Evolutionary conservation across 2,113 vertebrate genomes (phyloP).

Genomic region (Chunga burmeisteri): DNA sequence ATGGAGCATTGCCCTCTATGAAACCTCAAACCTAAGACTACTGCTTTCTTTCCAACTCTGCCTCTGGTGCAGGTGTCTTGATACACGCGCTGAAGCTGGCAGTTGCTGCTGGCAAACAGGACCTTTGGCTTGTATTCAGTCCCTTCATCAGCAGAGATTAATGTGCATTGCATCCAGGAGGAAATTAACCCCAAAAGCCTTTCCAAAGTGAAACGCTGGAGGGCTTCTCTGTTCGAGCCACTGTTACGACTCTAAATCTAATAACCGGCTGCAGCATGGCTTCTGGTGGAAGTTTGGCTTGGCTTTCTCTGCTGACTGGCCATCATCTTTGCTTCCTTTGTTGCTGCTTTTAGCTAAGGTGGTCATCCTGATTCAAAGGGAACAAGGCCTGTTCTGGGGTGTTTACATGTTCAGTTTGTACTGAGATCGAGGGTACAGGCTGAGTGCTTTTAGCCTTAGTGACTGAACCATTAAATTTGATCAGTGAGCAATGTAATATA

Average conservation of each 20-base stretch:
- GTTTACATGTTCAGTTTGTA: not conserved
- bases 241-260: not conserved
- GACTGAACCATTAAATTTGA: not conserved
- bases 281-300: not conserved
- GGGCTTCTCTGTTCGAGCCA: not conserved
- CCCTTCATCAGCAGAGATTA: slow-evolving; percentile 43
- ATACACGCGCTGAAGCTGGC: not conserved
- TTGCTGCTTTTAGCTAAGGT: not conserved
- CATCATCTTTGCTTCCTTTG: not conserved
- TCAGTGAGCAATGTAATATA: not conserved
- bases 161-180: slow-evolving; percentile 13
- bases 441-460: not conserved
- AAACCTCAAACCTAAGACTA: not conserved
- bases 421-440: not conserved
- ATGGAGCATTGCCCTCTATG: not conserved
- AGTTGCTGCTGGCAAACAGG: slow-evolving; percentile 35
- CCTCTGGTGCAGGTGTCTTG: not conserved
- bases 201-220: not conserved
- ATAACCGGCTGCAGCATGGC: not conserved
- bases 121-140: slow-evolving; percentile 51
- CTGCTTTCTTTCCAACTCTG: not conserved
- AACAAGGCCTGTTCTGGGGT: not conserved
- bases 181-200: slow-evolving; percentile 49
- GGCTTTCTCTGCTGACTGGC: not conserved
- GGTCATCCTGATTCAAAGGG: not conserved